Evolutionary conservation across 2,113 vertebrate genomes (phyloP).

Genomic region (Cryptoleucopteryx plumbea): DNA sequence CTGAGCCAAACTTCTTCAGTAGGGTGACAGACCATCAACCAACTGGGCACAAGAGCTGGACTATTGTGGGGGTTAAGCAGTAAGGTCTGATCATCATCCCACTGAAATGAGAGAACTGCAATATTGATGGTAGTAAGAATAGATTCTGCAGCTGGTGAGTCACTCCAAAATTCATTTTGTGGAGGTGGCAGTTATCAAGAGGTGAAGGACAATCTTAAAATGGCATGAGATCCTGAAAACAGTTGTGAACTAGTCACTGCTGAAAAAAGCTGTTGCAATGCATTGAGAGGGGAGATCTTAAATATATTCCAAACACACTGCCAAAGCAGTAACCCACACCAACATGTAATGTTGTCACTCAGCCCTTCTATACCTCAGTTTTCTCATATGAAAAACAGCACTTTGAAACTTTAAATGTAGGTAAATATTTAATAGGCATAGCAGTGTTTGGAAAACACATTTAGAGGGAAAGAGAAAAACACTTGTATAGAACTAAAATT

Average conservation of each 20-base stretch:
- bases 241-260: background rate
- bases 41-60: background rate
- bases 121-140: background rate
- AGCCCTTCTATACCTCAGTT: background rate
- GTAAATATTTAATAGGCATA: background rate
- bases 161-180: background rate
- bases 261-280: background rate
- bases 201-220: background rate
- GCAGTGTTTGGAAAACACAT: background rate
- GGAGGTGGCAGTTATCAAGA: background rate
- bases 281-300: background rate
- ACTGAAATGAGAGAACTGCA: background rate
- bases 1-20: background rate
- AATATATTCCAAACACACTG: background rate
- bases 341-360: background rate
- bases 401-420: background rate
- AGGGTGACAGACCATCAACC: background rate
- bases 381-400: background rate
- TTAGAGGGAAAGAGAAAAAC: background rate
- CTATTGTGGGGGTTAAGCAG: background rate
- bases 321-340: background rate
- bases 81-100: background rate
- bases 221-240: background rate
- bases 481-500: background rate
- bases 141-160: background rate